phyloP scores from a whole-genome alignment of 2,888 invertebrate species.

The Imbricaverruca yamaguchii region DNA sequence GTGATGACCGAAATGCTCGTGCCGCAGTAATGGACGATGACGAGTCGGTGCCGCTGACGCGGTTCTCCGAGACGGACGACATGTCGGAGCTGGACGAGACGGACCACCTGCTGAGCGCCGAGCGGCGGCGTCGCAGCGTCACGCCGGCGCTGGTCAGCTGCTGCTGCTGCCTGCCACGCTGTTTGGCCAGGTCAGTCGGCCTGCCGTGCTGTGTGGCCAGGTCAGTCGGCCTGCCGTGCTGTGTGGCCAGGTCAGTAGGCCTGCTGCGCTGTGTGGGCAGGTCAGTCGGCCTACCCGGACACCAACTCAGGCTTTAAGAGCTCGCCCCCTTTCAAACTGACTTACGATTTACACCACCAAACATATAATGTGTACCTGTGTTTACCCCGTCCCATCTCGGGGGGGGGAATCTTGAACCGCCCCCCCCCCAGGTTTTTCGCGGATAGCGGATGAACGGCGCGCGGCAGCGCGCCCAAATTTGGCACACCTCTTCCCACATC shows the following conservation, averaged over 20 bases:
- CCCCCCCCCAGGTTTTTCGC: too few relatives aligned
- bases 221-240: not conserved
- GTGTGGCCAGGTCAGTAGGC: too few relatives aligned
- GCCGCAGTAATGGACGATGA: not conserved
- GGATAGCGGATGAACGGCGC: too few relatives aligned
- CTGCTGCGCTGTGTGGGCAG: constrained; percentile 1
- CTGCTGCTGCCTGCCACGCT: constrained; percentile 19
- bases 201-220: not conserved
- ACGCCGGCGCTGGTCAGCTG: not conserved
- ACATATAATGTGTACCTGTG: too few relatives aligned
- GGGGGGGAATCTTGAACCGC: too few relatives aligned
- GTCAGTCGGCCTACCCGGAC: not conserved
- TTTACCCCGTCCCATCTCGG: too few relatives aligned
- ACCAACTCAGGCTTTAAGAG: too few relatives aligned
- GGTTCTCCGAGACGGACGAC: not conserved
- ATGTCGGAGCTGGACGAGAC: constrained; percentile 12
- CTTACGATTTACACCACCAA: too few relatives aligned
- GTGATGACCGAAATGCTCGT: too few relatives aligned
- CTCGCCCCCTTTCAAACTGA: too few relatives aligned
- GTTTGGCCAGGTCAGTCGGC: not conserved
- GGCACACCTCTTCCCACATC: too few relatives aligned
- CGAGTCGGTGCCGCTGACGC: not conserved
- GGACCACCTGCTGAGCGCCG: constrained; percentile 5
- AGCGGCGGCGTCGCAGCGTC: not conserved
- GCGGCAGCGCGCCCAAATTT: too few relatives aligned